Evolutionary conservation across 2,888 invertebrate species (phyloP).

Genomic region (Alloplasta piceator): DNA sequence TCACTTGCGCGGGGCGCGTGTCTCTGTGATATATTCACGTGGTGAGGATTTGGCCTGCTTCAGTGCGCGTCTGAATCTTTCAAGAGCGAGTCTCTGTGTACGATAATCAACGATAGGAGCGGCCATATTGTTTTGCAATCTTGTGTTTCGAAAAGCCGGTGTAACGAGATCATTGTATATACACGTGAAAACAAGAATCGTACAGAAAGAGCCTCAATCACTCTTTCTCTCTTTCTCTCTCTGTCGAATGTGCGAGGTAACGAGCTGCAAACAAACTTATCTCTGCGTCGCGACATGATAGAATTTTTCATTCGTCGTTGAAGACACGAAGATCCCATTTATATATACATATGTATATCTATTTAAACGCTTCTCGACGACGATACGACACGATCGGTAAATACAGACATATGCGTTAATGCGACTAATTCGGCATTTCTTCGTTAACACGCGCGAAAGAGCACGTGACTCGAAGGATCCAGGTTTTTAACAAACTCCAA

Average conservation of each 20-base stretch:
- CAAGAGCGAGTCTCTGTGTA: no score
- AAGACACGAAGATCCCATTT: neutral
- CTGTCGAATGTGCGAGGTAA: constrained; percentile 27
- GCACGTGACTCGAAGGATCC: neutral
- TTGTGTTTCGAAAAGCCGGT: neutral
- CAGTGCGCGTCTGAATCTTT: no score
- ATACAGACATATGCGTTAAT: neutral
- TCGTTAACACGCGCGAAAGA: neutral
- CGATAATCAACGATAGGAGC: no score
- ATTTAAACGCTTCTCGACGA: neutral
- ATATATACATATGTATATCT: no score
- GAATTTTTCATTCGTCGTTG: constrained; percentile 25
- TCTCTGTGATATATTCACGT: constrained; percentile 27
- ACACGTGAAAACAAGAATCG: neutral
- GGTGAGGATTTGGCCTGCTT: neutral
- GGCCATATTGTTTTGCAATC: constrained; percentile 21
- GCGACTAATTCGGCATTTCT: constrained; percentile 19
- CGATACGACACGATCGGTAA: constrained; percentile 13
- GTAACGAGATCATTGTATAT: neutral
- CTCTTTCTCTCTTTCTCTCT: neutral
- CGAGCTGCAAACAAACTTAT: constrained; percentile 49
- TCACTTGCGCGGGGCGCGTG: neutral
- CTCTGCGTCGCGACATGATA: constrained; percentile 15
- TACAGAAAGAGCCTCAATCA: neutral
- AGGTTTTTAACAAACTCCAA: neutral